Base-by-base conservation (phyloP, 2,113 vertebrate species). In the Phycodurus eques region DNA sequence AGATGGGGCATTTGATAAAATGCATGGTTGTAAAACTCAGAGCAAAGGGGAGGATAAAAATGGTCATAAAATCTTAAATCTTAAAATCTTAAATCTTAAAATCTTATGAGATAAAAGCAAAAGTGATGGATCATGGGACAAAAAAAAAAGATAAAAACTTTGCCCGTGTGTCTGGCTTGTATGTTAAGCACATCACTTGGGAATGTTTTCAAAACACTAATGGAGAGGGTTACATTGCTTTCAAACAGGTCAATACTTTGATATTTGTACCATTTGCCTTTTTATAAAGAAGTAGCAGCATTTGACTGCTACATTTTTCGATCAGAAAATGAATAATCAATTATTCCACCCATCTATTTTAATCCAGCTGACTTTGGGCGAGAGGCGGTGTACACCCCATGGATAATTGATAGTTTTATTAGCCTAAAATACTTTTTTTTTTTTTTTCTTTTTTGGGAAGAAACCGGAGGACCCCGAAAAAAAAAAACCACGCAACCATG, bases 201-300 rank as follows among this genome's bases (percentile, higher is more conserved):
- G 74, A 81, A 62, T 43, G 9, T 7, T 81, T 78, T 78, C 76
- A 80, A 56, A 85, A 59, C 12, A 49, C n/a, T 80, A 76, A 77
- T 73, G 72, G 53, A 39, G 73, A 70, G 71, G 39, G 27, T 12
- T 17, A 65, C 19, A 39, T 72, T 46, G 44, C 17, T 51, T n/a
- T 65, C 42, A 51, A 44, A 59, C 10, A 19, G 17, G 42, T 63
- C 61, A 42, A 42, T 63, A 62, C 9, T 17, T 5, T 63, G 39
- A 17, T 9, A 39, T 9, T 13, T 59, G 11, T 59, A 7, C 15
- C 15, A 51, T 19, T 17, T 2, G 3, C 2, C 15, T 19, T 17
- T 51, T 51, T 51, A 39, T 39, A 39, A 39, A 39, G 6, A 39
- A 39, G 35, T 12, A 46, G 10, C 44, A 46, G 44, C 11, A 46